Base-by-base conservation (phyloP, 2,113 vertebrate species). In the Paramisgurnus dabryanus region DNA sequence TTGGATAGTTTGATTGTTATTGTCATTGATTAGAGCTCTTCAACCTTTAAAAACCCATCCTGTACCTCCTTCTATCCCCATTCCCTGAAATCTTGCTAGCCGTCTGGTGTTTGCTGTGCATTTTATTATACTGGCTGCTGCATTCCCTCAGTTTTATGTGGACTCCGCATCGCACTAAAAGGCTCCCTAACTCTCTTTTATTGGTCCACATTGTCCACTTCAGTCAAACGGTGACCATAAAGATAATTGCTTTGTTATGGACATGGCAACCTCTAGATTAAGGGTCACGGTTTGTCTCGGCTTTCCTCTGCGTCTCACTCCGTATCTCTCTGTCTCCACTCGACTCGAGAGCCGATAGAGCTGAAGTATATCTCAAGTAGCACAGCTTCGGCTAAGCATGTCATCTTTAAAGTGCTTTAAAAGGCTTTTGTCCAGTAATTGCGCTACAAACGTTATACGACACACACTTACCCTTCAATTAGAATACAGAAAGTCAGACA, bases 221-320 rank as follows among this genome's bases (percentile, higher is more conserved):
- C 66, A 50, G 53, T 64, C 65, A 39, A 76, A 47, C 63, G 11
- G 64, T 18, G 41, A 55, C 13, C 34, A 27, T 47, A 45, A 74
- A 55, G 60, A 73, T 79, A 76, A 80, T 66, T 78, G 75, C 64
- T 80, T 77, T 39, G 63, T 69, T 77, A 82, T 64, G 49, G 60
- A 67, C 57, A 27, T 60, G 82, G 49, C 47, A 72, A 41, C 66
- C n/a, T 77, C 27, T 43, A 10, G 55, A 61, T 61, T 22, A 70
- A 61, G 39, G 7, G 17, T 66, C 47, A 47, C 47, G 27, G 22
- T 76, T 66, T 80, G 67, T 49, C 34, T 75, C 87, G 85, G 87
- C 88, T 82, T 81, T 82, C 80, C 0, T 88, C 86, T 87, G 87
- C 84, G 9, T 49, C 22, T 7, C 67, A 39, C 49, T 75, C 41